These are phyloP conservation scores for Nipponia nippon DNA, from an alignment of 2,113 vertebrate genomes.

Conservation along the genomic window DNA sequence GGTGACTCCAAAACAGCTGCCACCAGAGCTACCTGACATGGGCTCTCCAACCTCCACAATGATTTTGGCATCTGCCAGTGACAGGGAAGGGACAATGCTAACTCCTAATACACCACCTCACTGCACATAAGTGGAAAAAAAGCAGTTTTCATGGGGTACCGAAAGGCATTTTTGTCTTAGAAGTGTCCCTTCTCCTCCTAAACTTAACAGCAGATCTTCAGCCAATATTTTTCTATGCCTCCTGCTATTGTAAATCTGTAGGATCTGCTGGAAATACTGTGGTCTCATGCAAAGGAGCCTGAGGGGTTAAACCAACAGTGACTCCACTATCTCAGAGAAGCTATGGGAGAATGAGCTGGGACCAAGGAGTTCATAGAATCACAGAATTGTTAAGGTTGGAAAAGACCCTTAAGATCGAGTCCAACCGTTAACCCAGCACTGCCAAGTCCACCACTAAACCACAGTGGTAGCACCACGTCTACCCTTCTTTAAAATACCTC, in stretches of 20 bases:
- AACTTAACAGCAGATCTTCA: background rate
- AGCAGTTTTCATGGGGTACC: rapidly evolving
- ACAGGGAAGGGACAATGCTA: background rate
- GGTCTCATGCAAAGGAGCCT: background rate
- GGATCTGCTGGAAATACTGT: background rate
- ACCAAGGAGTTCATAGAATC: background rate
- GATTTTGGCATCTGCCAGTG: background rate
- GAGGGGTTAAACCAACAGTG: rapidly evolving
- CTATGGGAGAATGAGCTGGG: background rate
- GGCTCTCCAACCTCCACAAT: background rate
- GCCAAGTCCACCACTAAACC: too few relatives aligned
- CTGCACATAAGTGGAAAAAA: background rate
- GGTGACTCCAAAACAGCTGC: background rate
- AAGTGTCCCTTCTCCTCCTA: background rate
- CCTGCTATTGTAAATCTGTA: background rate
- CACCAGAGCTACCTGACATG: too few relatives aligned
- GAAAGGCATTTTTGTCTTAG: background rate
- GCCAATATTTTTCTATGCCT: rapidly evolving
- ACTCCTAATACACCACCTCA: background rate
- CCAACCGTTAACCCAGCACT: too few relatives aligned
- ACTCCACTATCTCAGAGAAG: background rate
- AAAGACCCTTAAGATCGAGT: too few relatives aligned
- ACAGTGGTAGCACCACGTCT: too few relatives aligned
- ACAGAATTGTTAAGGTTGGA: too few relatives aligned
- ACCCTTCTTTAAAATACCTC: too few relatives aligned